Evolutionary conservation across 2,888 invertebrate species (phyloP), one percentile per base, ranked within the genome.

Genomic region (Vandiemenella viatica): DNA sequence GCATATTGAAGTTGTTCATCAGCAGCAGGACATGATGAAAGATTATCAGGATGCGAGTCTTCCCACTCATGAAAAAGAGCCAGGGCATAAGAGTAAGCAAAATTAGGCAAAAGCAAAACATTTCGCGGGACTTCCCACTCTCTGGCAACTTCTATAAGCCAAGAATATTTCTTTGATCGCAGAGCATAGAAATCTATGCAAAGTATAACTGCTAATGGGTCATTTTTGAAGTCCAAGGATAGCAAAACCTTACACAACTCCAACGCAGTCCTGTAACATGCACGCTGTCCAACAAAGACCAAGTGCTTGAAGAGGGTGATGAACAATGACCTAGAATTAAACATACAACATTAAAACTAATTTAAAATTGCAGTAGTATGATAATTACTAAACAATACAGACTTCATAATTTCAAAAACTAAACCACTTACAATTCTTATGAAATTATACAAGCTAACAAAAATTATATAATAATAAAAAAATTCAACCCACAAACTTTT

Each of bases 181-280:
- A 91, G 61, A 1, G 90, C 87, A 63, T 87, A 87, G 61, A 84
- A 86, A 65, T 91, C 91, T 21, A 91, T 72, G 58, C 81, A 72
- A 48, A 90, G 69, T 50, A 85, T 72, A 40, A 80, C 74, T n/a
- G 81, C 85, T 48, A 88, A 60, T 1, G 86, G 87, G 67, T 88
- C 88, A 10, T 70, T 73, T 13, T 79, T 77, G 1, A 84, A 83
- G 64, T 86, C 83, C 45, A 87, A 66, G 13, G 79, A 79, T 48
- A 89, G 68, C n/a, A 91, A 67, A 41, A 90, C 65, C 67, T 91
- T 91, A 62, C 84, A 83, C 56, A 88, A 76, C 65, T 92, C 90
- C 56, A 91, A 69, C n/a, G 90, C 83, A 2, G 91, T 90, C 54
- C 88, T 74, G 60, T 83, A 80, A 64, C 88, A 89, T 5, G 88